Conservation (phyloP, 92 coral and sea anemone species). For the Chrysogorgia sp. region DNA sequence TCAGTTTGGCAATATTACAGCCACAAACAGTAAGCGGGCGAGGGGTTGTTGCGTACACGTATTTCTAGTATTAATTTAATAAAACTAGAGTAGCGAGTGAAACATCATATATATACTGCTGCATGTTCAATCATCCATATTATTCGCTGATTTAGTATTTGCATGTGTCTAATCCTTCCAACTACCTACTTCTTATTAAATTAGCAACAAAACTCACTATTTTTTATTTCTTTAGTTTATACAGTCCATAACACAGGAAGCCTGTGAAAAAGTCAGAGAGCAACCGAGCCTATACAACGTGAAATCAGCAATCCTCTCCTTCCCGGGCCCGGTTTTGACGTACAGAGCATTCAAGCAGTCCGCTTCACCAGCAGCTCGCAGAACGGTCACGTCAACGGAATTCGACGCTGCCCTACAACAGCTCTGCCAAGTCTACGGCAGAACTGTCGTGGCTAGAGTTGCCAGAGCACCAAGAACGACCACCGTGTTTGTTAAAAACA, state of each 20-base stretch:
- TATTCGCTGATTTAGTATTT: too few species aligned
- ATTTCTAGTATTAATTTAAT: too few species aligned
- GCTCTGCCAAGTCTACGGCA: slow-evolving; percentile 8
- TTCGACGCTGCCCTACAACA: neutral
- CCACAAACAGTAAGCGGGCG: too few species aligned
- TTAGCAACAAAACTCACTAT: too few species aligned
- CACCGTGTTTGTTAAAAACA: slow-evolving; percentile 7
- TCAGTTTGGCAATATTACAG: too few species aligned
- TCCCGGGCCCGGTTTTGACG: slow-evolving; percentile 50
- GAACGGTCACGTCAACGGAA: slow-evolving; percentile 30
- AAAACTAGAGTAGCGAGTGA: too few species aligned
- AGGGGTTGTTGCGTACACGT: too few species aligned
- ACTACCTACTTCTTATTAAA: too few species aligned
- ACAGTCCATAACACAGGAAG: slow-evolving; percentile 22
- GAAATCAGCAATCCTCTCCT: slow-evolving; percentile 32
- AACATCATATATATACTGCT: too few species aligned
- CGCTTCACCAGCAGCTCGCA: slow-evolving; percentile 28
- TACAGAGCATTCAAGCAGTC: slow-evolving; percentile 53
- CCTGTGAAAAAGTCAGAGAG: slow-evolving; percentile 7
- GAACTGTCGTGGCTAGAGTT: neutral
- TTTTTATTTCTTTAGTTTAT: too few species aligned
- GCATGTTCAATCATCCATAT: too few species aligned
- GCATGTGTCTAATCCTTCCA: too few species aligned
- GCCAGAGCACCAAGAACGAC: slow-evolving; percentile 1
- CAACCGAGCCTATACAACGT: slow-evolving; percentile 22